Evolutionary conservation across 2,797 vertebrate species (phyloP).

Genomic region (Sciurus vulgaris): DNA sequence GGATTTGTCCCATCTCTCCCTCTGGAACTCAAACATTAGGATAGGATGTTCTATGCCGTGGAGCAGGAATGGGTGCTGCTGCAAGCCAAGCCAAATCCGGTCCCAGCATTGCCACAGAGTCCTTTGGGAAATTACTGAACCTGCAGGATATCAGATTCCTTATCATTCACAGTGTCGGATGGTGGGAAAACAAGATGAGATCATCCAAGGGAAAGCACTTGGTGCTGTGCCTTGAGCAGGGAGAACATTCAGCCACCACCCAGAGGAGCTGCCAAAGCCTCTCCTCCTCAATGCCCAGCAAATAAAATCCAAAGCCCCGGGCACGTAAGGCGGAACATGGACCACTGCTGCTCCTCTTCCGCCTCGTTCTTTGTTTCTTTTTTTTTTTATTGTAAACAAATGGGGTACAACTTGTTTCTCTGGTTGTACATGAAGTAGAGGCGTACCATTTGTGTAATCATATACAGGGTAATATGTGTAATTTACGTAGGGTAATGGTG

Average conservation of each 20-base stretch:
- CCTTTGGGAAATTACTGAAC: background rate
- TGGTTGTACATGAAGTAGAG: too few relatives aligned
- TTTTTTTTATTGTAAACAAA: too few relatives aligned
- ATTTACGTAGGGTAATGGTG: too few relatives aligned
- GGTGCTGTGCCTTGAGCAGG: background rate
- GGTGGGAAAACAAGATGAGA: background rate
- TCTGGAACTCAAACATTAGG: background rate
- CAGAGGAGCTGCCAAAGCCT: background rate
- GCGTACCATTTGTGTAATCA: too few relatives aligned
- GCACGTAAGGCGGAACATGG: background rate
- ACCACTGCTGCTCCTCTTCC: background rate
- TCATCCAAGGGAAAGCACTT: background rate
- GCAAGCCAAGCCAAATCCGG: background rate
- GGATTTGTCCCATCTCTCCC: background rate
- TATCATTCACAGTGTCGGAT: background rate
- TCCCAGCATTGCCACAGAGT: background rate
- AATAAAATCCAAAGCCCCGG: background rate
- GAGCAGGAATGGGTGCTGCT: background rate
- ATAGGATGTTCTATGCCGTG: background rate
- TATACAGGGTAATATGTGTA: too few relatives aligned
- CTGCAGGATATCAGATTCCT: background rate
- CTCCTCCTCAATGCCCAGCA: background rate
- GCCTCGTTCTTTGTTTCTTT: background rate
- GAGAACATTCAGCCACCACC: rapidly evolving
- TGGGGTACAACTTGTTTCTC: too few relatives aligned